Evolutionary conservation across 2,113 vertebrate genomes (phyloP), one percentile per base, ranked within the genome.

Genomic region (Hucho hucho): DNA sequence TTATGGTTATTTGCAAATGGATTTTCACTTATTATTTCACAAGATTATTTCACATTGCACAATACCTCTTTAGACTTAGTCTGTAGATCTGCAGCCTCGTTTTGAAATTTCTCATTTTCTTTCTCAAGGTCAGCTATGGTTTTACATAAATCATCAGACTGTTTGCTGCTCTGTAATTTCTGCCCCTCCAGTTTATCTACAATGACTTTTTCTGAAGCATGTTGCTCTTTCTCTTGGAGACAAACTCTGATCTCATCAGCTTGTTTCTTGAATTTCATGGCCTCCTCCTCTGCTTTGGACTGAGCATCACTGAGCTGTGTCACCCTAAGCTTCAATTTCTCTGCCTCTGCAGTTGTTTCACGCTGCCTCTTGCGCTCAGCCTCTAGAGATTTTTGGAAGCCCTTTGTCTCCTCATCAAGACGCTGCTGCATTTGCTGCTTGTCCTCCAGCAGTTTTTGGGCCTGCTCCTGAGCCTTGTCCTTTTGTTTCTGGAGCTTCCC

Each of bases 41-140:
- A 43, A 43, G 2, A 11, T 43, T 11, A 70, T 70, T 67, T 69
- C 1, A 43, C 67, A 49, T 73, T 22, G 29, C 3, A 84, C 82
- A 81, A 78, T 98, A 99, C 98, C 97, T 99, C 95, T 93, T 98
- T 94, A 0, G 96, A 95, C 74, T 96, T 96, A 75, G 93, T 95
- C 83, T 98, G 97, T 79, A 98, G 93, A 64, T 93, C 84, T 1
- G 87, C 89, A 0, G 96, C 94, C 81, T 99, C 95, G 75, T 88
- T 91, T 84, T 94, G 94, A 77, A 99, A 93, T 75, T 92, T 96
- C 80, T 95, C 94, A 78, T 92, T 95, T 90, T 99, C 97, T 4
- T 77, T 89, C 83, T 98, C 97, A 74, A 98, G 92, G 7, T 95
- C 94, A 0, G 92, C 82, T 0, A 99, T 97, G 80, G 96, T 95